Conservation (phyloP, 2,888 invertebrate species). For the Incurvaria masculella region DNA sequence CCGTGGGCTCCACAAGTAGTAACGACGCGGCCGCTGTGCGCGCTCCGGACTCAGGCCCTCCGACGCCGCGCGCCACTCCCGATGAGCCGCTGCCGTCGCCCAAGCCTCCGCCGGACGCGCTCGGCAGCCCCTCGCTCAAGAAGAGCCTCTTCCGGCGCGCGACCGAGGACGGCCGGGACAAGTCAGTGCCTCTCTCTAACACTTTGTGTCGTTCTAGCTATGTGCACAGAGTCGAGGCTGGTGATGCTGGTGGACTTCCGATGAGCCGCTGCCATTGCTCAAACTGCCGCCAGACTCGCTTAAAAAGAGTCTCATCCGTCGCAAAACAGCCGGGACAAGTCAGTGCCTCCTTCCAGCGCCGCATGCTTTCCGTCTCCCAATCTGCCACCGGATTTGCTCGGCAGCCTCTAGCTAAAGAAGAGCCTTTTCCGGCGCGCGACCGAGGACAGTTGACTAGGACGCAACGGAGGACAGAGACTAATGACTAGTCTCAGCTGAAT, state of each 20-base stretch:
- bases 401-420: slow-evolving; percentile 69
- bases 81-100: slow-evolving; percentile 21
- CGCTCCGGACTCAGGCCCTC: slow-evolving; percentile 22
- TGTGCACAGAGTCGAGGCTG: too few species aligned
- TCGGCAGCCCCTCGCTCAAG: slow-evolving; percentile 66
- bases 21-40: slow-evolving; percentile 24
- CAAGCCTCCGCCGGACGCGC: slow-evolving; percentile 26
- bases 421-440: slow-evolving; percentile 82
- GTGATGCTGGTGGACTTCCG: too few species aligned
- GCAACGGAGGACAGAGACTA: too few species aligned
- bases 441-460: slow-evolving; percentile 71
- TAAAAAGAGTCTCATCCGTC: slow-evolving; percentile 79
- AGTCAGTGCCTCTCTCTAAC: slow-evolving; percentile 54
- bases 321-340: slow-evolving; percentile 92
- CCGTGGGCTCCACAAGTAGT: slow-evolving; percentile 37
- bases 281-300: slow-evolving; percentile 38
- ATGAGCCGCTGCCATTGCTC: slow-evolving; percentile 21
- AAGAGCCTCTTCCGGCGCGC: slow-evolving; percentile 81
- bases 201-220: too few species aligned
- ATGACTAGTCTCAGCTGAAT: too few species aligned
- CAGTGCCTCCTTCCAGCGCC: slow-evolving; percentile 26
- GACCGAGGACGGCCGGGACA: slow-evolving; percentile 90
- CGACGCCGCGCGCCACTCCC: slow-evolving; percentile 19
- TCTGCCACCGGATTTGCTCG: slow-evolving; percentile 31
- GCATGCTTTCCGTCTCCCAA: slow-evolving; percentile 27